These are phyloP conservation scores for Eupithecia inturbata DNA, from an alignment of 2,888 invertebrate genomes.

Conservation along the genomic window DNA sequence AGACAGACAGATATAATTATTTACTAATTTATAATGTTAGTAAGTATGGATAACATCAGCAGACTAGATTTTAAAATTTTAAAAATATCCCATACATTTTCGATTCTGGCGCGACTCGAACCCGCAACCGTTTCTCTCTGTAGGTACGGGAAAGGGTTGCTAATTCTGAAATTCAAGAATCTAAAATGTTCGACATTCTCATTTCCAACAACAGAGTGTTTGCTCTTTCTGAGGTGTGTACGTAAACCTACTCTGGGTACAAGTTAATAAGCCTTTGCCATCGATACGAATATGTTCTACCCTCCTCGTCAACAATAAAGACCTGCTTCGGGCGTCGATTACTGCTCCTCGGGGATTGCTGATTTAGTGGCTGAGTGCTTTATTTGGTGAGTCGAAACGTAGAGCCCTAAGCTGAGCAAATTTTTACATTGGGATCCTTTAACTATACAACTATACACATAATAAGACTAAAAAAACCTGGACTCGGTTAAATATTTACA, in stretches of 20 bases:
- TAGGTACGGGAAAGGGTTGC: neutral
- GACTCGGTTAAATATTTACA: neutral
- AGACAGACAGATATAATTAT: no score
- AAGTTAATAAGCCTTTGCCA: conserved; percentile 3
- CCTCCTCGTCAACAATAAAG: neutral
- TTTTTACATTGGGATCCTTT: no score
- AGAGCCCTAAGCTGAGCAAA: neutral
- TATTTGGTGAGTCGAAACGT: neutral
- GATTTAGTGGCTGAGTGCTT: neutral
- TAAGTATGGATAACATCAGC: no score
- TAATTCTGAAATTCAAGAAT: neutral
- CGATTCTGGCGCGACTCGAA: neutral
- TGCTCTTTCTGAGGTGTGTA: neutral
- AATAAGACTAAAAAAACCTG: no score
- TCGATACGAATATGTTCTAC: neutral
- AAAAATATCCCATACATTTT: no score
- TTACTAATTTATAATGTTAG: no score
- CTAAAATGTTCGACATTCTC: neutral
- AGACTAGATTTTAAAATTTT: no score
- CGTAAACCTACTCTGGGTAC: neutral
- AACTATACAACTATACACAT: no score
- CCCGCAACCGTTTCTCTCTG: neutral
- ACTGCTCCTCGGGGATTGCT: neutral
- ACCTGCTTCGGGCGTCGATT: neutral
- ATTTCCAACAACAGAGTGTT: neutral